phyloP scores from a whole-genome alignment of 2,797 vertebrate species.

The Anguilla anguilla region DNA sequence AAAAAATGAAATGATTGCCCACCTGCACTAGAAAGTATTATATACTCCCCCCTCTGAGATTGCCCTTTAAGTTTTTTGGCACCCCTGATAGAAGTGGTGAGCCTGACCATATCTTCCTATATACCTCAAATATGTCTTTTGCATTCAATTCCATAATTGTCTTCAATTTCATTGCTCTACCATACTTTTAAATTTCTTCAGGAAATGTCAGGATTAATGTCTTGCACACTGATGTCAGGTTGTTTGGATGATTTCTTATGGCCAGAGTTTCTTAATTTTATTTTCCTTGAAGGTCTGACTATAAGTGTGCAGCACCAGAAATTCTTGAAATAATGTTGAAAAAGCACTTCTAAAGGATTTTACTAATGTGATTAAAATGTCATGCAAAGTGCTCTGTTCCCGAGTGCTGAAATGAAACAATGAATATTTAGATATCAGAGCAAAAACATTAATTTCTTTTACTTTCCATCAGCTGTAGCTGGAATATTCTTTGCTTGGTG shows the following conservation, averaged over 20 bases:
- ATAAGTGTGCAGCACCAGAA: neutral
- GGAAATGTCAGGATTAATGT: slow-evolving; percentile 21
- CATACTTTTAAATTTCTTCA: neutral
- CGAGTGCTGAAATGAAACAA: neutral
- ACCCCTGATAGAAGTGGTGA: neutral
- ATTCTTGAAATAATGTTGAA: neutral
- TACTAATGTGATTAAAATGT: neutral
- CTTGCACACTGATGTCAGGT: slow-evolving; percentile 19
- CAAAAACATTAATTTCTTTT: neutral
- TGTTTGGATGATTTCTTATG: slow-evolving; percentile 29
- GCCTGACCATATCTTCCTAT: neutral
- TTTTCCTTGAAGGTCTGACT: neutral
- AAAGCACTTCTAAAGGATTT: neutral
- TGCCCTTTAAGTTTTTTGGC: neutral
- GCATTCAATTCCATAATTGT: neutral
- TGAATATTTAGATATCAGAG: neutral
- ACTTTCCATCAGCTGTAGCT: neutral
- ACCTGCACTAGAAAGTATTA: neutral
- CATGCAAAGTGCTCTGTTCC: neutral
- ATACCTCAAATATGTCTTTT: neutral
- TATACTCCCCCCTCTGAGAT: neutral
- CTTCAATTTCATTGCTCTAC: neutral
- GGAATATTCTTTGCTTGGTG: neutral
- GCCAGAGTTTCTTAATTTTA: neutral
- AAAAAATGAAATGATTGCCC: neutral